Evolutionary conservation across 2,113 vertebrate species (phyloP).

Genomic region (Zingel zingel): DNA sequence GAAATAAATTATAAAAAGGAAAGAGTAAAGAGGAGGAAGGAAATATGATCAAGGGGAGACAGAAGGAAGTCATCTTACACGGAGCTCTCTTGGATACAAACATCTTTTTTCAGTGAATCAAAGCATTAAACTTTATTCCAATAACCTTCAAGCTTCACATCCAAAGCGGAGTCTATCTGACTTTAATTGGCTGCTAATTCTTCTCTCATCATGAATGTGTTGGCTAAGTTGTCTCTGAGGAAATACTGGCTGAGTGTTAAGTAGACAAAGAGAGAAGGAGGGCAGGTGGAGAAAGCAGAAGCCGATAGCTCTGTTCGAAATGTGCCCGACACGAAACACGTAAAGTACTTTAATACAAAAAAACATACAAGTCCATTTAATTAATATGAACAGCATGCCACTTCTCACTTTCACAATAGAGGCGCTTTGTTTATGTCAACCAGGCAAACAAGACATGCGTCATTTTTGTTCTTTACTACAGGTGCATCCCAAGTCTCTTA

Average conservation of each 20-base stretch:
- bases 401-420: not conserved
- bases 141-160: conserved; percentile 43
- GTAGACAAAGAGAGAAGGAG: conserved; percentile 4
- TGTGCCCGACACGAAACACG: conserved; percentile 37
- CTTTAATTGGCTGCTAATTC: conserved; percentile 63
- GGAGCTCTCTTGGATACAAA: not conserved
- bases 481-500: no score
- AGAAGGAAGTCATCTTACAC: not conserved
- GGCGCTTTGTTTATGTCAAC: not conserved
- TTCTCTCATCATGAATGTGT: conserved; percentile 43
- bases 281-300: conserved; percentile 11
- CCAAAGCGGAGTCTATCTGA: conserved; percentile 36
- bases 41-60: not conserved
- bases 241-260: conserved; percentile 51
- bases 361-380: not conserved
- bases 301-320: conserved; percentile 61
- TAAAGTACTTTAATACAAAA: conserved; percentile 14
- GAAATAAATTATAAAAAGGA: not conserved
- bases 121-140: conserved; percentile 20
- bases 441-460: not conserved
- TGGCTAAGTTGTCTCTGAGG: conserved; percentile 60
- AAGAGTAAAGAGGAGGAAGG: not conserved
- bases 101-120: not conserved
- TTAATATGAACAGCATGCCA: not conserved
- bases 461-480: not conserved